phyloP scores from a whole-genome alignment of 1,140 invertebrate genomes.

The Dysdera silvatica region DNA sequence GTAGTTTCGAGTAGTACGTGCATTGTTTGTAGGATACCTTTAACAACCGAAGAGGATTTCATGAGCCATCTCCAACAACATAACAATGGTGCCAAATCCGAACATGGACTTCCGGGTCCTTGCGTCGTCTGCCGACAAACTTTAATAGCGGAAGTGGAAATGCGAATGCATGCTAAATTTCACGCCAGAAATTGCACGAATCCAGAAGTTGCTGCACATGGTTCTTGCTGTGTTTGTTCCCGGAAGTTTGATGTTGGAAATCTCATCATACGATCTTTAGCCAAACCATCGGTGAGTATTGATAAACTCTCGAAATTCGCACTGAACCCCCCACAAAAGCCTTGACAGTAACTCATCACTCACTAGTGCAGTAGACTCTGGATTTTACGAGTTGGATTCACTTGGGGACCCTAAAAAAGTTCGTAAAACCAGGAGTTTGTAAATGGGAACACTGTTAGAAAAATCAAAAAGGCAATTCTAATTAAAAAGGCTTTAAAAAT shows the following conservation, averaged over 20 bases:
- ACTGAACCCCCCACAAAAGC: too few species aligned
- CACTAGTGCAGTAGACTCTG: too few species aligned
- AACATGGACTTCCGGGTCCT: constrained; percentile 56
- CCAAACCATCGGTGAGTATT: too few species aligned
- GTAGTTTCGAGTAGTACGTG: constrained; percentile 43
- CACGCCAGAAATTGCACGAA: constrained; percentile 48
- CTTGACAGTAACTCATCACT: too few species aligned
- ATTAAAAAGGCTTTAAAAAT: too few species aligned
- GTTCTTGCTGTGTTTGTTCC: constrained; percentile 52
- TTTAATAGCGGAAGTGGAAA: constrained; percentile 74
- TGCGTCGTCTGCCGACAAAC: constrained; percentile 85
- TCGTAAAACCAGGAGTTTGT: too few species aligned
- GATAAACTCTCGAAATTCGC: too few species aligned
- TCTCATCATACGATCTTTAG: constrained; percentile 35
- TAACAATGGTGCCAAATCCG: constrained; percentile 27
- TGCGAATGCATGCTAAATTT: constrained; percentile 77
- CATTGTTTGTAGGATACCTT: constrained; percentile 5
- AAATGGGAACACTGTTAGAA: too few species aligned
- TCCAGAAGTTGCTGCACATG: constrained; percentile 42
- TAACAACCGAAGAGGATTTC: constrained; percentile 27
- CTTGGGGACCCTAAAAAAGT: too few species aligned
- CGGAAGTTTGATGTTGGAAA: constrained; percentile 45
- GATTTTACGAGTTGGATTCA: too few species aligned
- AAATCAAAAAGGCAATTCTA: too few species aligned
- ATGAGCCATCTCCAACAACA: constrained; percentile 57